These are phyloP conservation scores for Nilaparvata lugens DNA, from an alignment of 1,140 invertebrate genomes.

Conservation along the genomic window DNA sequence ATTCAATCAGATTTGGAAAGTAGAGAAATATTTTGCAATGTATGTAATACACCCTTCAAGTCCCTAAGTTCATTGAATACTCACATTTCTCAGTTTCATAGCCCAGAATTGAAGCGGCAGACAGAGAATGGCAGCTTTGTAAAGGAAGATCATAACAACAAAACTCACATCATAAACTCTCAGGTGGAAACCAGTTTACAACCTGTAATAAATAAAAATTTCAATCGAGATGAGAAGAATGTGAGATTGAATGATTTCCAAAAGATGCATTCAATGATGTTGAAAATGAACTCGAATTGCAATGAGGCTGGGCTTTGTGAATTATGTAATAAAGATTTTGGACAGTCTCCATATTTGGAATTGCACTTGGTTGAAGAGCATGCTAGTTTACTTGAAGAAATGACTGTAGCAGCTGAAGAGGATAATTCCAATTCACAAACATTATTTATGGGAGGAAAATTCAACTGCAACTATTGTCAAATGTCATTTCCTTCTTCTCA, in stretches of 20 bases:
- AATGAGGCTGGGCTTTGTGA: constrained; percentile 42
- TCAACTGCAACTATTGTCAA: constrained; percentile 39
- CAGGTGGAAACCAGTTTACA: too few relatives aligned
- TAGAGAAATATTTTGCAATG: constrained; percentile 9
- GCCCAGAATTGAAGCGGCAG: too few relatives aligned
- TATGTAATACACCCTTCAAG: constrained; percentile 11
- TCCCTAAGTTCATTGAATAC: too few relatives aligned
- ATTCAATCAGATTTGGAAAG: constrained; percentile 3
- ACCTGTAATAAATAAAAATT: too few relatives aligned
- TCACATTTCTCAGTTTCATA: too few relatives aligned
- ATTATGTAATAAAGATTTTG: constrained; percentile 47
- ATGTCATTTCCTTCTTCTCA: constrained; percentile 50
- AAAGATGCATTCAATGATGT: constrained; percentile 84
- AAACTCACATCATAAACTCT: not conserved
- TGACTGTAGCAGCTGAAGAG: constrained; percentile 28
- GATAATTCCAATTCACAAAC: constrained; percentile 19
- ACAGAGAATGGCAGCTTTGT: too few relatives aligned
- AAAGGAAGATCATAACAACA: not conserved
- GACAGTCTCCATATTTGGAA: constrained; percentile 44
- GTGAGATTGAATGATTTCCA: constrained; percentile 40
- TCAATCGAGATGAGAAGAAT: not conserved
- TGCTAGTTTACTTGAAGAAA: constrained; percentile 38
- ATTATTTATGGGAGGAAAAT: not conserved
- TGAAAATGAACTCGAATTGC: constrained; percentile 69
- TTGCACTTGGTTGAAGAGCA: constrained; percentile 51